Evolutionary conservation across 1,140 invertebrate genomes (phyloP), one percentile per base, ranked within the genome.

Genomic region (Armadillidium nasatum): DNA sequence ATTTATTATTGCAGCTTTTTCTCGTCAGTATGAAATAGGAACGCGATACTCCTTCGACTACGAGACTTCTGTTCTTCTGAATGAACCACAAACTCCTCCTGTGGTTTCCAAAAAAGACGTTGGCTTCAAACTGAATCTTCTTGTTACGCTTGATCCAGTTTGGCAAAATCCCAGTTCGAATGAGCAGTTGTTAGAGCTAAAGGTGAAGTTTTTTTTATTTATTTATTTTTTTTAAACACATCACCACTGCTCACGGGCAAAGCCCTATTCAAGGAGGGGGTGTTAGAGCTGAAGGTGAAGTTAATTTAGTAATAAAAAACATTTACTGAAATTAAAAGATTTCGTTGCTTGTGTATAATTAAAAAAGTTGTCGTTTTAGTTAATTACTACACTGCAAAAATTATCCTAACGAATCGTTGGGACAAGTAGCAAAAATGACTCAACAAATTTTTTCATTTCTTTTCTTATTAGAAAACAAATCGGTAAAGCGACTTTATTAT

Each of bases 161-260:
- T 90, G 89, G 89, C 85, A 85, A 74, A 84, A 86, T 80, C 84
- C 85, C 7, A 81, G 81, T n/a, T 74, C 81, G 4, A 82, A 85
- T 43, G 85, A 82, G 46, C 81, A 86, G 22, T 78, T 84, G 54
- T 70, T 84, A 10, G 81, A 82, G 79, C 80, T 84, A 45, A 80
- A 80, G 67, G 83, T 84, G 74, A 81, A 76, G 77, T 0, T 54
- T n/a, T 11, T 50, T 13, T 50, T 11, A 11, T 19, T 7, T 7
- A 9, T 79, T 23, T 45, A 11, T n/a, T n/a, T n/a, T n/a, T n/a
- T n/a, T n/a, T n/a, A n/a, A n/a, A n/a, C n/a, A n/a, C n/a, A n/a
- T n/a, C n/a, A n/a, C n/a, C n/a, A n/a, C n/a, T n/a, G n/a, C n/a
- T n/a, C n/a, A n/a, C n/a, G n/a, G 89, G 89, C 85, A 85, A 74